Conservation (phyloP, 37 sponge, comb jelly and placozoan species). For the Aplysina aerophoba region DNA sequence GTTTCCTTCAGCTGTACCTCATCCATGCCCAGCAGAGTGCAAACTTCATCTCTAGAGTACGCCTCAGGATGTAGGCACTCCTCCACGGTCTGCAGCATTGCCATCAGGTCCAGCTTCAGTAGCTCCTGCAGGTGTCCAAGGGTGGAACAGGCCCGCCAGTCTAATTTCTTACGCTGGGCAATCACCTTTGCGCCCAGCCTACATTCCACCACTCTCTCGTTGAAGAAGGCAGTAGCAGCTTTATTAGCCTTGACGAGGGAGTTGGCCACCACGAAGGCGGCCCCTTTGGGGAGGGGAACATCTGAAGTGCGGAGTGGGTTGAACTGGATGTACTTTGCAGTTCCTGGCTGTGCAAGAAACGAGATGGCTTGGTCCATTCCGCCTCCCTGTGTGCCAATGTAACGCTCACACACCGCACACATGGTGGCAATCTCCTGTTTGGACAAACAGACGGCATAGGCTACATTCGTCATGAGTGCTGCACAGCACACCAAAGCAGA, state of each 20-base stretch:
- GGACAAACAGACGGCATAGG: conserved; percentile 51
- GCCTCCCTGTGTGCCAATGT: conserved; percentile 96
- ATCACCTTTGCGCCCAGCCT: conserved; percentile 84
- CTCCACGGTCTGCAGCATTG: conserved; percentile 72
- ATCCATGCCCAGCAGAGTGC: conserved; percentile 59
- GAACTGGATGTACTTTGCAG: conserved; percentile 91
- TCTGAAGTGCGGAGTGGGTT: conserved; percentile 73
- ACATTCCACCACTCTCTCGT: conserved; percentile 93
- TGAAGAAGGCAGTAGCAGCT: conserved; percentile 72
- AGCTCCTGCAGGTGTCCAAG: conserved; percentile 59
- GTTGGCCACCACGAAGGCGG: conserved; percentile 88
- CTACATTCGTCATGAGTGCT: conserved; percentile 71
- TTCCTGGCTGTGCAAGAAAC: conserved; percentile 85
- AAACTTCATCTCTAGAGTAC: conserved; percentile 84
- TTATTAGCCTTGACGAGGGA: conserved; percentile 75
- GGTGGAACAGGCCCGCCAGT: conserved; percentile 66
- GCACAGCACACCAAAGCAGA: conserved; percentile 98
- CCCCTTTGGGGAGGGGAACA: conserved; percentile 74
- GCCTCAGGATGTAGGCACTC: conserved; percentile 71
- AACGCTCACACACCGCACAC: conserved; percentile 88
- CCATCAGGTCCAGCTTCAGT: conserved; percentile 31
- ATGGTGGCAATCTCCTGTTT: conserved; percentile 78
- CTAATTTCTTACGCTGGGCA: conserved; percentile 63
- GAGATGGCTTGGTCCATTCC: conserved; percentile 99
- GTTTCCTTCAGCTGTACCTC: conserved; percentile 45